These are phyloP conservation scores for Chionodraco myersi DNA, from an alignment of 2,113 vertebrate genomes.

Conservation along the genomic window DNA sequence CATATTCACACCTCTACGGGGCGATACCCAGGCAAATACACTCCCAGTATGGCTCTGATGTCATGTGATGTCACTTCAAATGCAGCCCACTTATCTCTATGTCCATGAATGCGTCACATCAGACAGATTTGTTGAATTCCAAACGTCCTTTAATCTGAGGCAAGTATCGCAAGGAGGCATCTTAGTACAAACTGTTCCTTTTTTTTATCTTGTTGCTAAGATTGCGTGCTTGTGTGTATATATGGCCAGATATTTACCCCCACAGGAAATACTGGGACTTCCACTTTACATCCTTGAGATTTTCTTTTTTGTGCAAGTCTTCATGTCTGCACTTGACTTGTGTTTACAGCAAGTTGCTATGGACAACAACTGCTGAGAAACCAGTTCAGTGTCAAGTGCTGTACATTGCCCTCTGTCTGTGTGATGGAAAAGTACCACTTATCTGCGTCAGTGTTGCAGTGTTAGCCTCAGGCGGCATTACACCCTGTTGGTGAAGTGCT, in stretches of 20 bases:
- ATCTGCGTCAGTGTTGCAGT: constrained; percentile 36
- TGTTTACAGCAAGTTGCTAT: constrained; percentile 65
- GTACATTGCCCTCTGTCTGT: constrained; percentile 50
- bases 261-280: constrained; percentile 65
- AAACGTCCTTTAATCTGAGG: constrained; percentile 41
- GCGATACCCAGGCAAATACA: constrained; percentile 9
- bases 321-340: constrained; percentile 38
- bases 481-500: constrained; percentile 6
- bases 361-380: constrained; percentile 38
- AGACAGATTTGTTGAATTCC: constrained; percentile 51
- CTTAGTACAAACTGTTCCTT: constrained; percentile 58
- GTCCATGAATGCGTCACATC: constrained; percentile 31
- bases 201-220: constrained; percentile 5
- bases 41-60: constrained; percentile 30
- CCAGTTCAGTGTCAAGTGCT: constrained; percentile 4
- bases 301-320: constrained; percentile 6
- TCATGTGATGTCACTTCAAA: constrained; percentile 15
- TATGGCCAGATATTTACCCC: constrained; percentile 4
- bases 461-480: constrained; percentile 13
- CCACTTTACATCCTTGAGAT: constrained; percentile 48
- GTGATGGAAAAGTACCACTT: constrained; percentile 16
- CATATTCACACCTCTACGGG: constrained; percentile 43
- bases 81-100: neutral
- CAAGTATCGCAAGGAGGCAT: constrained; percentile 27
- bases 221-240: constrained; percentile 14